Percentiles rank a stretch among this genome's conserved stretches.
These are phyloP conservation scores for Myotis brandtii DNA, from an alignment of 2,113 vertebrate species.

Conservation along the genomic window DNA sequence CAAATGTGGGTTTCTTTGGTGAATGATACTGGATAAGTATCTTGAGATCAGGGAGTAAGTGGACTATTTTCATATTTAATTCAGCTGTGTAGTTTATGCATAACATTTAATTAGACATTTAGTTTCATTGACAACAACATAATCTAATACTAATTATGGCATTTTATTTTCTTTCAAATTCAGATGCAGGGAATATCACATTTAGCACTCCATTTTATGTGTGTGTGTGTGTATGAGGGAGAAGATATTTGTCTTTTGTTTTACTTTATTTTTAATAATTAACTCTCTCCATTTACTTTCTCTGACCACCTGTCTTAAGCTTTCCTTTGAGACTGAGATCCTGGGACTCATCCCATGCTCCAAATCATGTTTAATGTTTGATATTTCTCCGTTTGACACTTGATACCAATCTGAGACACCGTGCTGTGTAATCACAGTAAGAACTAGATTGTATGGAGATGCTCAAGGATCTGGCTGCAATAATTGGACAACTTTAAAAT, in stretches of 20 bases:
- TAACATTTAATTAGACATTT: neutral
- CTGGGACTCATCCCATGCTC: neutral
- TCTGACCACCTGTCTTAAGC: neutral
- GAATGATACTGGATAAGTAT: neutral
- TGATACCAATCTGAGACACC: neutral
- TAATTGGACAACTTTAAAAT: conserved; percentile 48
- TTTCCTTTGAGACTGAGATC: neutral
- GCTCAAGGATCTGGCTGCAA: neutral
- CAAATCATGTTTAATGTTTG: neutral
- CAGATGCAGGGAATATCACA: neutral
- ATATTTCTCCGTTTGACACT: conserved; percentile 5
- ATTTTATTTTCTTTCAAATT: conserved; percentile 28
- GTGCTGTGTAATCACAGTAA: neutral
- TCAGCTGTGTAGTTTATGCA: neutral
- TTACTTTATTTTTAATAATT: neutral
- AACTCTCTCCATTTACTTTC: neutral
- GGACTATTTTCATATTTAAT: neutral
- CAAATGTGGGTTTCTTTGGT: neutral
- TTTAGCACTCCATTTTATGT: neutral
- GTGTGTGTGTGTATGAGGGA: neutral
- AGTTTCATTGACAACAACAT: neutral
- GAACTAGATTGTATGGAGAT: conserved; percentile 18
- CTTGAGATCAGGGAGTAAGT: neutral
- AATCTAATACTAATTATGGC: neutral
- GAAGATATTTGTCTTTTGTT: neutral